A percentile compares a stretch with the other conserved stretches of the same genome.
Conservation (phyloP, 2,888 invertebrate genomes). For the Dendrolimus pini region DNA sequence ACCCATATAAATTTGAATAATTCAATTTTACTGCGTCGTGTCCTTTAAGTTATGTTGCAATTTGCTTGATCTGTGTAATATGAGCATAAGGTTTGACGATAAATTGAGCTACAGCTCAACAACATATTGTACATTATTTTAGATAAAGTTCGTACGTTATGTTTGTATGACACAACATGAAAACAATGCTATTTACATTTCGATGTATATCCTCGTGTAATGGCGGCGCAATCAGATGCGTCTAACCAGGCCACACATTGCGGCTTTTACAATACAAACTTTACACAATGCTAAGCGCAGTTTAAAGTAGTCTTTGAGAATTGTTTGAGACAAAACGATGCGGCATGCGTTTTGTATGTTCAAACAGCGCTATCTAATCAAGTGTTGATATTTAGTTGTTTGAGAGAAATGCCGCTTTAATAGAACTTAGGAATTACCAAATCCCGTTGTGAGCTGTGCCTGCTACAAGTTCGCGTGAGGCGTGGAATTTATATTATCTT, state of each 20-base stretch:
- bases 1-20: too few species aligned
- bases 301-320: too few species aligned
- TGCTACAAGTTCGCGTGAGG: neutral
- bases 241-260: neutral
- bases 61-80: too few species aligned
- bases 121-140: too few species aligned
- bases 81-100: too few species aligned
- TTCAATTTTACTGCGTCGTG: too few species aligned
- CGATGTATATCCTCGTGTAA: neutral
- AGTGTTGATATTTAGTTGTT: neutral
- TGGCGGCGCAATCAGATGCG: neutral
- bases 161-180: too few species aligned
- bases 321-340: neutral
- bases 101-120: too few species aligned
- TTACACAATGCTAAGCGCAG: neutral
- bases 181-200: too few species aligned
- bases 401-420: neutral
- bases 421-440: neutral
- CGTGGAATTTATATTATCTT: neutral
- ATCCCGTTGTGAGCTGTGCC: neutral
- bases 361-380: neutral
- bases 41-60: too few species aligned
- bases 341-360: neutral
- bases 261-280: neutral
- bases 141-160: too few species aligned